phyloP scores from a whole-genome alignment of 2,888 invertebrate genomes.

The Cheilosia impressa region DNA sequence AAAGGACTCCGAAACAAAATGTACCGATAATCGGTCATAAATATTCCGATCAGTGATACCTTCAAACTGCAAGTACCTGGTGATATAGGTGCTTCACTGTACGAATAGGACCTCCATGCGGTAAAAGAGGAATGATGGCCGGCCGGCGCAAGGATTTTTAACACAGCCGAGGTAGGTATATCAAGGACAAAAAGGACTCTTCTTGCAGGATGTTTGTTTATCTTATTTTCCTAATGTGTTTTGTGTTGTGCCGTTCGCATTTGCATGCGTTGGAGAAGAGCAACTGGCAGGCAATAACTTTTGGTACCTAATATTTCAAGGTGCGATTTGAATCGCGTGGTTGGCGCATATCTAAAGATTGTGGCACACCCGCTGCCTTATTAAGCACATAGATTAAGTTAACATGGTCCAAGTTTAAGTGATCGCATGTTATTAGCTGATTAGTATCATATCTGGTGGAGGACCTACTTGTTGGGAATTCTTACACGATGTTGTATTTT shows the following conservation, averaged over 20 bases:
- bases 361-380: slow-evolving; percentile 54
- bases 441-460: slow-evolving; percentile 2
- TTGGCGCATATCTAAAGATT: slow-evolving; percentile 20
- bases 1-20: slow-evolving; percentile 71
- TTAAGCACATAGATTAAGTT: slow-evolving; percentile 51
- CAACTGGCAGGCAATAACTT: slow-evolving; percentile 26
- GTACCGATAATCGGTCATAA: slow-evolving; percentile 72
- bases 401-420: slow-evolving; percentile 33
- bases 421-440: slow-evolving; percentile 45
- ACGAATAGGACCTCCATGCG: slow-evolving; percentile 21
- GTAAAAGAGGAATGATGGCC: background rate
- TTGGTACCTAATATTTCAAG: slow-evolving; percentile 55
- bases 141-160: slow-evolving; percentile 34
- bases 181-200: slow-evolving; percentile 47
- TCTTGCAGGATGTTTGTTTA: slow-evolving; percentile 66
- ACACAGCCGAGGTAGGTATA: slow-evolving; percentile 7
- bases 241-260: slow-evolving; percentile 38
- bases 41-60: slow-evolving; percentile 69
- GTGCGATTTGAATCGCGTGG: slow-evolving; percentile 51
- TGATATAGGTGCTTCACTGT: slow-evolving; percentile 42
- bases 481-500: no score
- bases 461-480: no score
- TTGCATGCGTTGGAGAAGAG: slow-evolving; percentile 40
- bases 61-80: slow-evolving; percentile 38
- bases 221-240: slow-evolving; percentile 58